Evolutionary conservation across 1,140 invertebrate species (phyloP).

Genomic region (Drosophila santomea): DNA sequence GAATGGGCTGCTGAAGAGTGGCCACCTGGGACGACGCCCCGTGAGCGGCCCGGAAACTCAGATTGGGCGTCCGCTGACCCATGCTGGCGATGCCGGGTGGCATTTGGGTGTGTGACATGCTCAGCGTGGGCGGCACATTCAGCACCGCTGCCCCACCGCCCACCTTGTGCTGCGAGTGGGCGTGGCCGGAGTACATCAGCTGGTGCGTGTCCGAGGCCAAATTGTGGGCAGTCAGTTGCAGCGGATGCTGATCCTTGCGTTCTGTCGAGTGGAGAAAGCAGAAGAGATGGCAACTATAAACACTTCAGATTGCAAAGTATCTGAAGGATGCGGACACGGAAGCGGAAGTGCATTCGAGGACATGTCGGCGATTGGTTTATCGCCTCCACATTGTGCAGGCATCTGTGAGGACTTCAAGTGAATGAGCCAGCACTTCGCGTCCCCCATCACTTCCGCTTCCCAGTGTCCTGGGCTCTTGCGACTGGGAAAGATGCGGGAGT

Average conservation of each 20-base stretch:
- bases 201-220: slow-evolving; percentile 71
- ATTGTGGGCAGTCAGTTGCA: slow-evolving; percentile 74
- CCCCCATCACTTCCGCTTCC: slow-evolving; percentile 36
- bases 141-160: slow-evolving; percentile 43
- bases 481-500: slow-evolving; percentile 1
- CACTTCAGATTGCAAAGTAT: slow-evolving; percentile 36
- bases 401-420: slow-evolving; percentile 46
- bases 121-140: slow-evolving; percentile 75
- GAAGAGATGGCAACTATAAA: slow-evolving; percentile 29
- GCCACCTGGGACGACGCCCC: slow-evolving; percentile 35
- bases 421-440: slow-evolving; percentile 23
- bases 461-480: slow-evolving; percentile 29
- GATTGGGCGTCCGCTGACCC: slow-evolving; percentile 72
- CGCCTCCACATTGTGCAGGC: slow-evolving; percentile 56
- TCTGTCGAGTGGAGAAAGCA: slow-evolving; percentile 38
- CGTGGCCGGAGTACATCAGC: slow-evolving; percentile 46
- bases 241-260: slow-evolving; percentile 77
- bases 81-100: slow-evolving; percentile 75
- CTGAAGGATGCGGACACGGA: slow-evolving; percentile 55
- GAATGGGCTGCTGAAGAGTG: slow-evolving; percentile 68
- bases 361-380: slow-evolving; percentile 66
- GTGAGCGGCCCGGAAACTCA: slow-evolving; percentile 60
- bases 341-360: slow-evolving; percentile 63
- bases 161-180: slow-evolving; percentile 31
- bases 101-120: slow-evolving; percentile 77